Evolutionary conservation across 2,797 vertebrate genomes (phyloP).

Genomic region (Furcifer pardalis): DNA sequence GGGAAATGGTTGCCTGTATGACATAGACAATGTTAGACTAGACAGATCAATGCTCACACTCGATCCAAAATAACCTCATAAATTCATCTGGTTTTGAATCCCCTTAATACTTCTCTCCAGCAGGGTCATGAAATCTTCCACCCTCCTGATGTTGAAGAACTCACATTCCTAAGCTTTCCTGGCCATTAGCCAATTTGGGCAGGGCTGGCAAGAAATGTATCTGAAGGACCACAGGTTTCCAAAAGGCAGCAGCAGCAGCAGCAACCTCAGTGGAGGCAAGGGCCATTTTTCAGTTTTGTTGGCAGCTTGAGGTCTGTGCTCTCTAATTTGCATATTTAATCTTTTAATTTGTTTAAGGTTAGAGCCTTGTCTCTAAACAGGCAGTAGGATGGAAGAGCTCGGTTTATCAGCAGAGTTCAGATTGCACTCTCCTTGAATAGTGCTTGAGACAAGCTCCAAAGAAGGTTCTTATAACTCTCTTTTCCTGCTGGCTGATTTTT

Average conservation of each 20-base stretch:
- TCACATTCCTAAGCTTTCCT: not conserved
- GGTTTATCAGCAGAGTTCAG: not conserved
- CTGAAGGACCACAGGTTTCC: too few species aligned
- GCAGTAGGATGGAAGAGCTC: not conserved
- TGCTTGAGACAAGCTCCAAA: slow-evolving; percentile 38
- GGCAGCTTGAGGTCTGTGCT: too few species aligned
- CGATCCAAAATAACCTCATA: not conserved
- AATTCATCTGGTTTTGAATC: not conserved
- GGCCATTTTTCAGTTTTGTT: too few species aligned
- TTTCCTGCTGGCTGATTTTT: not conserved
- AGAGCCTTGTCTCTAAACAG: not conserved
- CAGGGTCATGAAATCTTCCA: not conserved
- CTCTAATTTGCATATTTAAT: too few species aligned
- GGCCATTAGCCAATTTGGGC: not conserved
- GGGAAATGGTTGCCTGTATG: not conserved
- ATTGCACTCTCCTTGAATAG: slow-evolving; percentile 13
- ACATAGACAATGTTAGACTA: not conserved
- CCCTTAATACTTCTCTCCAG: not conserved
- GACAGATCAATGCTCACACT: not conserved
- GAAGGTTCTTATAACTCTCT: not conserved
- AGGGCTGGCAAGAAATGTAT: not conserved
- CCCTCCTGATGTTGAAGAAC: not conserved
- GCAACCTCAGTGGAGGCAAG: too few species aligned
- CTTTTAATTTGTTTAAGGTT: too few species aligned
- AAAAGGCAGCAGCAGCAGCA: too few species aligned